Evolutionary conservation across 35 echinoderm and acorn worm genomes (phyloP).

Genomic region (Heliocidaris tuberculata): DNA sequence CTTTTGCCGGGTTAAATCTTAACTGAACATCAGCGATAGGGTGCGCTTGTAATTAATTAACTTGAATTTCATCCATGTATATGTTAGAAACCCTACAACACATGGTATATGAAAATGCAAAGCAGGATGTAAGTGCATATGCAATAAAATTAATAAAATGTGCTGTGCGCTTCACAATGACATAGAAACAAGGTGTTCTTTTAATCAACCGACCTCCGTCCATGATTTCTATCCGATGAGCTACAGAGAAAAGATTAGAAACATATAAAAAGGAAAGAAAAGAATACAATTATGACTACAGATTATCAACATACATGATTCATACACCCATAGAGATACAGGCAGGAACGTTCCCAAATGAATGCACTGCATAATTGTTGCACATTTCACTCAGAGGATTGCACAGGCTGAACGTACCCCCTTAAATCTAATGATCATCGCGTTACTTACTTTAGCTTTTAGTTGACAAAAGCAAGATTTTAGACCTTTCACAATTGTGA

Average conservation of each 20-base stretch:
- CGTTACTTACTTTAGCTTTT: too few relatives aligned
- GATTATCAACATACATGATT: neutral
- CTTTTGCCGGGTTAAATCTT: too few relatives aligned
- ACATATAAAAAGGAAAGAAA: slow-evolving; percentile 44
- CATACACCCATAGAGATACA: neutral
- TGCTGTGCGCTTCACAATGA: slow-evolving; percentile 13
- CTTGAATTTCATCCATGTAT: too few relatives aligned
- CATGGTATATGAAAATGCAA: neutral
- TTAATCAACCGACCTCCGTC: slow-evolving; percentile 64
- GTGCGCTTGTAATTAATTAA: too few relatives aligned
- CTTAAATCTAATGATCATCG: neutral
- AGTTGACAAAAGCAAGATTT: too few relatives aligned
- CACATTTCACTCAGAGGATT: neutral
- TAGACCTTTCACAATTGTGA: too few relatives aligned
- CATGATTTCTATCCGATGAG: slow-evolving; percentile 64
- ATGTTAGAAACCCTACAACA: too few relatives aligned
- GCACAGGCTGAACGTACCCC: neutral
- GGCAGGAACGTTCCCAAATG: neutral
- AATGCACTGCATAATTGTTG: neutral
- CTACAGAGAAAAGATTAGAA: slow-evolving; percentile 18
- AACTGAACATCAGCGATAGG: too few relatives aligned
- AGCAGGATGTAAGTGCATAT: neutral
- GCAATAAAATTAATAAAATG: neutral
- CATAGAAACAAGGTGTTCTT: neutral
- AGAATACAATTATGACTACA: slow-evolving; percentile 22